These are phyloP conservation scores for Radopholus similis DNA, from an alignment of 1,140 invertebrate genomes.

Conservation along the genomic window DNA sequence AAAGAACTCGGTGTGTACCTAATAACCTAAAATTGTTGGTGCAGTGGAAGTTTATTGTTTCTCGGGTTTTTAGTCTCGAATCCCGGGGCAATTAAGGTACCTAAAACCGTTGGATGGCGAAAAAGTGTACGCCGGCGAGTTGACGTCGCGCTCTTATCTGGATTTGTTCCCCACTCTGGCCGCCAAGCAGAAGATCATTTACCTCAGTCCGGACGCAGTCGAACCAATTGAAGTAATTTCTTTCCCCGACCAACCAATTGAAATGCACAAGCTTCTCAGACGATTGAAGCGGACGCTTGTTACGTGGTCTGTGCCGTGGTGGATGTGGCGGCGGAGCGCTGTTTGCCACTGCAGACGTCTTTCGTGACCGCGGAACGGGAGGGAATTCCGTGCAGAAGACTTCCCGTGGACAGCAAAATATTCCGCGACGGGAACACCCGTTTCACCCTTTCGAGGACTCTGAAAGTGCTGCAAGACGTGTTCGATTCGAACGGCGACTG, in stretches of 20 bases:
- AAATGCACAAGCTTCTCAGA: neutral
- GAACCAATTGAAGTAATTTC: constrained; percentile 10
- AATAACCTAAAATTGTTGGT: too few species aligned
- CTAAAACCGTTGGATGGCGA: too few species aligned
- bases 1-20: too few species aligned
- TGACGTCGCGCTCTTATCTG: constrained; percentile 18
- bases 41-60: too few species aligned
- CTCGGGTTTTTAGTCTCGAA: too few species aligned
- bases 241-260: neutral
- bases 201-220: constrained; percentile 27
- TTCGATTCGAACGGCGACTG: too few species aligned
- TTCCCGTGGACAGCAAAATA: too few species aligned
- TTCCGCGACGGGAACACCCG: too few species aligned
- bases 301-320: constrained; percentile 31
- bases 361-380: constrained; percentile 2
- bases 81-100: too few species aligned
- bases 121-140: neutral
- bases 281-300: constrained; percentile 15
- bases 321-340: constrained; percentile 21
- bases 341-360: constrained; percentile 11
- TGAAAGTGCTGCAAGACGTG: too few species aligned
- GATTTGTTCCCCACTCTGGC: constrained; percentile 17
- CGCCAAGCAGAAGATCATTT: constrained; percentile 7
- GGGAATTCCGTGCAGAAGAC: constrained; percentile 9
- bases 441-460: too few species aligned